Evolutionary conservation across 2,888 invertebrate species (phyloP), one percentile per base, ranked within the genome.

Genomic region (Cordilura impudica): DNA sequence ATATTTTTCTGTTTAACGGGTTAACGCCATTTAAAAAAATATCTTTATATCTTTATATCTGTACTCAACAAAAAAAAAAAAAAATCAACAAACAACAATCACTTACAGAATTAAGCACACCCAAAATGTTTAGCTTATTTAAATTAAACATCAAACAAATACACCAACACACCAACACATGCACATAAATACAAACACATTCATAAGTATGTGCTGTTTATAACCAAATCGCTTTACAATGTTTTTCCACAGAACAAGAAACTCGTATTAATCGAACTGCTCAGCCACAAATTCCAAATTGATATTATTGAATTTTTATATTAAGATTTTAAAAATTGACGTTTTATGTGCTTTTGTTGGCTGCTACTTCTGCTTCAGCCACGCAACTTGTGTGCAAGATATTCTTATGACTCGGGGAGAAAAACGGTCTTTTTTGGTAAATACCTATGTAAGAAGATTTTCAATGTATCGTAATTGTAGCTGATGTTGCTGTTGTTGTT

Each of bases 391-490:
- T 18, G 47, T 47, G 49, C 14, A 60, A 60, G 16, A 49, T 35
- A 54, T 70, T 78, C 70, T 74, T 66, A 74, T 78, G 78, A 54
- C 70, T 78, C 47, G 23, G 61, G 16, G n/a, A 43, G n/a, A n/a
- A n/a, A 39, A 5, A 58, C 29, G 45, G 35, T 43, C 19, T 26
- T 66, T n/a, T 54, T 76, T 39, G n/a, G 47, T 54, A 49, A 51
- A 18, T 26, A n/a, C 14, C 8, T n/a, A 35, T 60, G 18, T 53
- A 31, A 35, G 45, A 65, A 73, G 63, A 31, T 60, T n/a, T 73
- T 65, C 35, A 60, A 45, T 66, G 65, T 47, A 45, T 60, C 31
- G 35, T 67, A 69, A 66, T 54, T 60, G 39, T 16, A 29, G 45
- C 29, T 53, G 53, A n/a, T 45, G 54, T 5, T 43, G 54, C 19